Percentiles rank a stretch among this genome's conserved stretches.
These are phyloP conservation scores for Cartodere bifasciata DNA, from an alignment of 2,888 invertebrate genomes.

Conservation along the genomic window DNA sequence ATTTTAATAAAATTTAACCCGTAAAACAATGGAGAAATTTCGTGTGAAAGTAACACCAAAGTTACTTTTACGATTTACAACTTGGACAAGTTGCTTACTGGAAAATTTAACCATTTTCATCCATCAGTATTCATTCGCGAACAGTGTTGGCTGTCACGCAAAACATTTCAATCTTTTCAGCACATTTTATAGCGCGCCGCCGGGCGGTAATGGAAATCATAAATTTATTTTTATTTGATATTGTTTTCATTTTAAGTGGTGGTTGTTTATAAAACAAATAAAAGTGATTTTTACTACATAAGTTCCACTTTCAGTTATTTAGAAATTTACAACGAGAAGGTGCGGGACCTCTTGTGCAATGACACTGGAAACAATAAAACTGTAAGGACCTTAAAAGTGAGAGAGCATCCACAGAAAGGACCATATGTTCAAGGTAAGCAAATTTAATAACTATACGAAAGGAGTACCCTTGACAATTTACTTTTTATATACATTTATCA, in stretches of 20 bases:
- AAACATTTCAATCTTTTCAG: slow-evolving; percentile 4
- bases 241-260: no score
- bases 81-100: slow-evolving; percentile 12
- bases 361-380: slow-evolving; percentile 16
- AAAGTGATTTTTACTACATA: no score
- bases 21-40: slow-evolving; percentile 13
- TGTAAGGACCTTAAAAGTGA: slow-evolving; percentile 42
- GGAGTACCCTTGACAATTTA: no score
- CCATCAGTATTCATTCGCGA: slow-evolving; percentile 11
- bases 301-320: slow-evolving; percentile 38
- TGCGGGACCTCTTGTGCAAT: slow-evolving; percentile 51
- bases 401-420: slow-evolving; percentile 66
- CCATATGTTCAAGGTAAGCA: slow-evolving; percentile 67
- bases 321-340: slow-evolving; percentile 54
- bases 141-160: slow-evolving; percentile 11
- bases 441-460: no score
- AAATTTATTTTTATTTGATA: no score
- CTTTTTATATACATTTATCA: no score
- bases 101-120: slow-evolving; percentile 13
- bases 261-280: no score
- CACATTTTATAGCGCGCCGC: no score
- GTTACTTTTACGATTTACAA: slow-evolving; percentile 14
- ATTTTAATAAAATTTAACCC: no score
- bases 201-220: no score
- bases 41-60: slow-evolving; percentile 11